Percentiles rank a stretch among this genome's conserved stretches.
Evolutionary conservation across 2,113 vertebrate species (phyloP).

Genomic region (mouse (Mus musculus)): GRCm39 chr16:44316501-44317000

Average conservation of each 20-base stretch:
- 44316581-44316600: no score
- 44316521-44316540: no score
- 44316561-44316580: background rate
- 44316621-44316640: constrained; percentile 96
- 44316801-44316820: constrained; percentile 82
- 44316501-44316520: fast-evolving
- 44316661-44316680: constrained; percentile 95
- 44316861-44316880: constrained; percentile 62
- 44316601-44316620: constrained; percentile 90
- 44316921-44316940: constrained; percentile 76
- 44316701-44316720: constrained; percentile 95
- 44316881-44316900: constrained; percentile 6
- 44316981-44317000: background rate
- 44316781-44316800: constrained; percentile 75
- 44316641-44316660: constrained; percentile 86
- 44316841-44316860: constrained; percentile 86
- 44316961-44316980: background rate
- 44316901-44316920: constrained; percentile 48
- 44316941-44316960: background rate
- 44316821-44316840: constrained; percentile 87
- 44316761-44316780: constrained; percentile 88
- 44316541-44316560: background rate
- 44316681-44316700: constrained; percentile 95
- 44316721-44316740: constrained; percentile 97
- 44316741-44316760: constrained; percentile 87